phyloP scores from a whole-genome alignment of 1,140 invertebrate genomes.

The Glossosoma conforme region DNA sequence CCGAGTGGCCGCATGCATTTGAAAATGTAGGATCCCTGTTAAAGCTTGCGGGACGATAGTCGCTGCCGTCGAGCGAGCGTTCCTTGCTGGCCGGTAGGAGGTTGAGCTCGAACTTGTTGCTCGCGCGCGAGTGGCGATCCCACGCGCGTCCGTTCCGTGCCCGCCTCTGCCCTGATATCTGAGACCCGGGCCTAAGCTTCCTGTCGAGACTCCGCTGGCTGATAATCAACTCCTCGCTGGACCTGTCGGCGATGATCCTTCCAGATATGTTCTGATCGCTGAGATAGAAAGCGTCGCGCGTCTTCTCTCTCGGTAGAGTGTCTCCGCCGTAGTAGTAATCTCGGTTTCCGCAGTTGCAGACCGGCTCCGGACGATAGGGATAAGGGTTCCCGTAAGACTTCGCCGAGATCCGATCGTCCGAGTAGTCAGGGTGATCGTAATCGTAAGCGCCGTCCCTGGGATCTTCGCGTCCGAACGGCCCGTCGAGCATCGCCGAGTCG shows the following conservation, averaged over 20 bases:
- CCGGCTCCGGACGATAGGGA: constrained; percentile 15
- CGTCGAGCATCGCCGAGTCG: constrained; percentile 24
- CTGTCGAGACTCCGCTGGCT: constrained; percentile 27
- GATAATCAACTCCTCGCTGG: constrained; percentile 26
- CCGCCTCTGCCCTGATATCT: constrained; percentile 16
- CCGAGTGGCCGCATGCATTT: constrained; percentile 19
- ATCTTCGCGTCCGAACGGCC: constrained; percentile 20
- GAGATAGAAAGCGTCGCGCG: constrained; percentile 20
- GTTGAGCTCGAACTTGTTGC: constrained; percentile 21
- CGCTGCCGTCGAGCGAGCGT: constrained; percentile 23
- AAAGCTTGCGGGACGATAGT: constrained; percentile 21
- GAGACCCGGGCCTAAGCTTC: constrained; percentile 16
- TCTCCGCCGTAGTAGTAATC: constrained; percentile 23
- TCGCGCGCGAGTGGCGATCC: constrained; percentile 7
- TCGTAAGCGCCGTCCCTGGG: constrained; percentile 5
- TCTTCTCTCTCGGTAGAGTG: constrained; percentile 23
- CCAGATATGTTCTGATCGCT: constrained; percentile 29
- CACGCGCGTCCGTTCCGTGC: constrained; percentile 2
- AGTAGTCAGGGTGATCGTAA: constrained; percentile 14
- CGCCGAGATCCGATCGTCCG: constrained; percentile 21
- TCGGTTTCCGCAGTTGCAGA: constrained; percentile 19
- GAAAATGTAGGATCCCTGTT: constrained; percentile 15
- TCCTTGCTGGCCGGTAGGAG: constrained; percentile 27
- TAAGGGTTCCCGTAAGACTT: constrained; percentile 13
- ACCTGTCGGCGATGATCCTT: constrained; percentile 14